A percentile compares a stretch with the other conserved stretches of the same genome.
These are phyloP conservation scores for Saiga tatarica DNA, from an alignment of 2,113 vertebrate genomes.

Conservation along the genomic window DNA sequence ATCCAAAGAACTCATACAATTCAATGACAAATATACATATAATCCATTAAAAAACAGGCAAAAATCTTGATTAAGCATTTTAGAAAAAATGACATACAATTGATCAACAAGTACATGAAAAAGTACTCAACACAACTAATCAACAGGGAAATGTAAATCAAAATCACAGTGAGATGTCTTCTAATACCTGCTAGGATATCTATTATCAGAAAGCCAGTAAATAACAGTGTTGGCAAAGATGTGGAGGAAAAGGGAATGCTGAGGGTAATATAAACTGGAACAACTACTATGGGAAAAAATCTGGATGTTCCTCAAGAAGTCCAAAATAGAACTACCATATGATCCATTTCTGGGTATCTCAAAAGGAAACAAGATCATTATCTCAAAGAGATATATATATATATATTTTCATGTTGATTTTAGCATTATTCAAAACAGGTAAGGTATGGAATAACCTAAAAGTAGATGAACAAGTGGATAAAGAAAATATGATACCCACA, in stretches of 20 bases:
- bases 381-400: background rate
- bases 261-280: background rate
- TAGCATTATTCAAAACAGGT: background rate
- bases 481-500: background rate
- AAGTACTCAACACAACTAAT: background rate
- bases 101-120: background rate
- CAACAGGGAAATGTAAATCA: background rate
- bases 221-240: background rate
- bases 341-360: background rate
- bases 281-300: background rate
- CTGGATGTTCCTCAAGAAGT: background rate
- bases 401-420: background rate
- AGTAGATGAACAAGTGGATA: background rate
- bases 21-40: background rate
- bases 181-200: background rate
- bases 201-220: background rate
- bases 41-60: background rate
- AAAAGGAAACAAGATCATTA: background rate
- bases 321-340: background rate
- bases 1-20: background rate
- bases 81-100: background rate
- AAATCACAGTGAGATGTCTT: background rate
- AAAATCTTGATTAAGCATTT: background rate
- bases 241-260: background rate
- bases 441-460: background rate